Evolutionary conservation across 2,888 invertebrate genomes (phyloP).

Genomic region (Spodoptera exigua): DNA sequence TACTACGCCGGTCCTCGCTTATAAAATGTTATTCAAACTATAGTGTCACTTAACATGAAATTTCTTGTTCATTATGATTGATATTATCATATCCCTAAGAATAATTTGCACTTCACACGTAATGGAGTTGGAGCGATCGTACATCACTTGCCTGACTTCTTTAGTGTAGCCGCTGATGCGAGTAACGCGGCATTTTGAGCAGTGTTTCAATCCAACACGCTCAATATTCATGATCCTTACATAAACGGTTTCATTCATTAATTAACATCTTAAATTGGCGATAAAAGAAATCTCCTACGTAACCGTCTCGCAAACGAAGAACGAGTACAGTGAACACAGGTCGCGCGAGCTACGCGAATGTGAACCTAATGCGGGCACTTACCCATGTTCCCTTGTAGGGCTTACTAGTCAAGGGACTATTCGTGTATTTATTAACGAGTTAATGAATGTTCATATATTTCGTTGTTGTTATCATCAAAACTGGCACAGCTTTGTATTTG

Average conservation of each 20-base stretch:
- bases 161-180: background rate
- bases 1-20: too few relatives aligned
- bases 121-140: too few relatives aligned
- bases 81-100: too few relatives aligned
- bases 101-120: too few relatives aligned
- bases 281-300: background rate
- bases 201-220: background rate
- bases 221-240: slow-evolving; percentile 12
- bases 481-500: too few relatives aligned
- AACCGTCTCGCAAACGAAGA: slow-evolving; percentile 4
- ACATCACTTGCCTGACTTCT: too few relatives aligned
- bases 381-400: background rate
- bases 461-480: too few relatives aligned
- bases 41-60: too few relatives aligned
- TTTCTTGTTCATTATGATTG: too few relatives aligned
- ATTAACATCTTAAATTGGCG: slow-evolving; percentile 15
- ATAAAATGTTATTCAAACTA: too few relatives aligned
- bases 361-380: background rate
- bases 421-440: too few relatives aligned
- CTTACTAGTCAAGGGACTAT: background rate
- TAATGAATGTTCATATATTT: too few relatives aligned
- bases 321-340: background rate
- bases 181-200: background rate
- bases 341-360: slow-evolving; percentile 1
- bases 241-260: slow-evolving; percentile 7